Evolutionary conservation across 2,797 vertebrate genomes (phyloP), one percentile per base, ranked within the genome.

Genomic region (Cetoscarus ocellatus): DNA sequence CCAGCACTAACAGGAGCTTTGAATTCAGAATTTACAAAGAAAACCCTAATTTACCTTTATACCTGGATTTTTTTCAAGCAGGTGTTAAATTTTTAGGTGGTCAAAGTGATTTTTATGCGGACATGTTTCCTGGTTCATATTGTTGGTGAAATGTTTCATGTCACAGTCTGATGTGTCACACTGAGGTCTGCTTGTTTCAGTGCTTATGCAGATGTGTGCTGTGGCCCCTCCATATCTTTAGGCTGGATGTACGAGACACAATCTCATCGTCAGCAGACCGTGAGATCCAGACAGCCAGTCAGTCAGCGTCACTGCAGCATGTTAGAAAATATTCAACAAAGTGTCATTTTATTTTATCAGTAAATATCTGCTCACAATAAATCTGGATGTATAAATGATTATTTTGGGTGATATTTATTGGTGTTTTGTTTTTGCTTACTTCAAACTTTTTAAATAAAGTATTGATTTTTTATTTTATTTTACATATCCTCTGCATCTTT

Each of bases 241-340:
- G 61, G 58, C 43, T 40, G 40, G 53, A 68, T 45, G 38, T 48
- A 38, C 62, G 51, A 75, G 54, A 80, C 13, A 45, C 43, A 67
- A 82, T 83, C 65, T 82, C 65, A 75, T 68, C 64, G 58, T 82
- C 84, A 90, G 80, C 53, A 85, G 71, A 73, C 60, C 73, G 58
- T 80, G 75, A 61, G 61, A 79, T 49, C 73, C 84, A 89, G 85
- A 83, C 73, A 69, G 10, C 54, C 74, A 55, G 71, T 43, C 75
- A 76, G 73, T 62, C 73, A 42, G 51, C 4, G 34, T 54, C 51
- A 42, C 1, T 12, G 12, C 67, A 60, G 49, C 40, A n/a, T 18
- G 64, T 65, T 65, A 42, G 61, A 10, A 12, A 12, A 10, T n/a
- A 34, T 10, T 53, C 38, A 45, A 39, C 36, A n/a, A 8, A 7